Base-by-base conservation (phyloP, 1,140 invertebrate species). In the Andricus grossulariae region DNA sequence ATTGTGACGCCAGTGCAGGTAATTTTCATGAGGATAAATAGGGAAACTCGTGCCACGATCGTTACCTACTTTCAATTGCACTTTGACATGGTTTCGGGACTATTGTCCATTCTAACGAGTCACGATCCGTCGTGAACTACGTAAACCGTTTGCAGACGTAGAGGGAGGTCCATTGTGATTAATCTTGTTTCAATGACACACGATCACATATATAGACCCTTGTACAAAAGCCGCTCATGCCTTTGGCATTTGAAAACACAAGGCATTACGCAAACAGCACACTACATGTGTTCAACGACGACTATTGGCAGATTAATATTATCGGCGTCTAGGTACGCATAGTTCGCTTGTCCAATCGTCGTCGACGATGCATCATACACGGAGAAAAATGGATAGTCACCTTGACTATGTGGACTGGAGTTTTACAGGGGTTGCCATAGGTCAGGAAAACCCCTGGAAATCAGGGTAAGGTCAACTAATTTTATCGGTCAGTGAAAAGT, bases 241-340 rank as follows among this genome's bases (percentile, higher is more conserved):
- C 80, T 80, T 83, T 84, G 83, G 80, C 84, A 84, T 85, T 87
- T 87, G 74, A 83, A 83, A 85, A 83, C 83, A 79, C 52, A 80
- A 71, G 81, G 78, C 51, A 73, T 87, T 87, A 79, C 84, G 85
- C 84, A 87, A 82, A 73, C 52, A 60, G 80, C 51, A 75, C 32
- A 66, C 71, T 55, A 32, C 77, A 39, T 60, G 57, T 60, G 57
- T 60, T 39, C 60, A 66, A 18, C 8, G n/a, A 39, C 39, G 39
- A 66, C 60, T 16, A 60, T 60, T 25, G 13, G 13, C 32, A 32
- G 21, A 32, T 60, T 25, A 60, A 60, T 60, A 60, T 60, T 60
- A 60, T 60, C 57, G 32, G 25, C 16, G 13, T 39, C 12, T 4
- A 39, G 18, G 18, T 10, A 55, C 19, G 8, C 19, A 19, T 55